Conservation (phyloP, 2,888 invertebrate species). For the Agonopterix arenella region DNA sequence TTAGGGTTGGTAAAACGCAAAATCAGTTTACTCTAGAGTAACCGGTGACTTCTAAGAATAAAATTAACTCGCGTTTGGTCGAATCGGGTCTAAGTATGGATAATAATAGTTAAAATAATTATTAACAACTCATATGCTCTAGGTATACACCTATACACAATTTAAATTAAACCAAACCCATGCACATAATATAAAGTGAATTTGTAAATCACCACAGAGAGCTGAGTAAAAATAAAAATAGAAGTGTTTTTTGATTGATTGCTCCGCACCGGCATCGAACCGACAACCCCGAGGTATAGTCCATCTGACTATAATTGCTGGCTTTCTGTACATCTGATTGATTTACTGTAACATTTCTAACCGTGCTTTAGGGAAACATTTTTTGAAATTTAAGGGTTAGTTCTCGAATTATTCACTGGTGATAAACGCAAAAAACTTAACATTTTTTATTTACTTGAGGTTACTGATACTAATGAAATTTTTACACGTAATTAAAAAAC, state of each 20-base stretch:
- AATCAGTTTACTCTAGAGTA: no score
- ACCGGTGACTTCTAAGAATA: no score
- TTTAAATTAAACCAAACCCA: not conserved
- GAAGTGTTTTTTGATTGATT: constrained; percentile 8
- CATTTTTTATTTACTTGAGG: no score
- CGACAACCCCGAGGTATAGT: constrained; percentile 8
- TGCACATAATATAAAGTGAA: constrained; percentile 1
- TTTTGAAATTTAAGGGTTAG: not conserved
- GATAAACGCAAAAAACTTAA: no score
- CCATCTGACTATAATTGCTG: constrained; percentile 5
- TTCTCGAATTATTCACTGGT: not conserved
- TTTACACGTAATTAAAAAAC: no score
- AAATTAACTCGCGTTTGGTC: no score
- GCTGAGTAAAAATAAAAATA: constrained; percentile 6
- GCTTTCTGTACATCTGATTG: constrained; percentile 5
- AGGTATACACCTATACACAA: no score
- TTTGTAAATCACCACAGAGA: constrained; percentile 4
- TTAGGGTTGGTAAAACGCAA: no score
- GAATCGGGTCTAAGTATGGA: no score
- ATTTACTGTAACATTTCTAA: constrained; percentile 8
- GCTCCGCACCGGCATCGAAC: constrained; percentile 8
- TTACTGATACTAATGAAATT: no score
- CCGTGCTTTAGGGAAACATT: not conserved
- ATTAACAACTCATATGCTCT: no score
- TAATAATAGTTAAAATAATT: no score